phyloP scores from a whole-genome alignment of 2,888 invertebrate species.

The Terebella lapidaria region DNA sequence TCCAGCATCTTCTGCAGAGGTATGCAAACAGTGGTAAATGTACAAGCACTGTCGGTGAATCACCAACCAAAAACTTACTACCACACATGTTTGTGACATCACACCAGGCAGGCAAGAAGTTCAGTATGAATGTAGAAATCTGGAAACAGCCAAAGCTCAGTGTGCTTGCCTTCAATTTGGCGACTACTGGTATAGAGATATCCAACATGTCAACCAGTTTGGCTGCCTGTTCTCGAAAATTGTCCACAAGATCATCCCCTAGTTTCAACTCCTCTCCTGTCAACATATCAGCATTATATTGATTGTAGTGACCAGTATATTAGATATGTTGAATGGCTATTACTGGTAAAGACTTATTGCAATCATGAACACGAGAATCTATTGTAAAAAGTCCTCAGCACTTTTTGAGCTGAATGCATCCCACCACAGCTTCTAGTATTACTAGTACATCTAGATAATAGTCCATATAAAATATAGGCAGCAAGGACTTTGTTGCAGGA shows the following conservation, averaged over 20 bases:
- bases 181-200: conserved; percentile 53
- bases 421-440: too few species aligned
- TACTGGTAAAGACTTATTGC: too few species aligned
- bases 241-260: conserved; percentile 49
- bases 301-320: too few species aligned
- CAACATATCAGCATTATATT: background rate
- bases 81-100: background rate
- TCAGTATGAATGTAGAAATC: too few species aligned
- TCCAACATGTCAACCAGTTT: conserved; percentile 54
- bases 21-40: background rate
- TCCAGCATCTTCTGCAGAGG: conserved; percentile 54
- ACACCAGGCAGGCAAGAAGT: too few species aligned
- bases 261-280: conserved; percentile 30
- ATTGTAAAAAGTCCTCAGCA: too few species aligned
- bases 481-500: too few species aligned
- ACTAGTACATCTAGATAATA: too few species aligned
- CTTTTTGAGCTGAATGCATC: too few species aligned
- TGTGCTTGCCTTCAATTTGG: conserved; percentile 36
- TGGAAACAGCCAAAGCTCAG: background rate
- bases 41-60: background rate
- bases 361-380: too few species aligned
- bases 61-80: background rate
- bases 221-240: conserved; percentile 53
- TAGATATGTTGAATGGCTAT: too few species aligned
- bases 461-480: too few species aligned